Evolutionary conservation across 2,113 vertebrate species (phyloP), one percentile per base, ranked within the genome.

Genomic region (Xerus inauris): DNA sequence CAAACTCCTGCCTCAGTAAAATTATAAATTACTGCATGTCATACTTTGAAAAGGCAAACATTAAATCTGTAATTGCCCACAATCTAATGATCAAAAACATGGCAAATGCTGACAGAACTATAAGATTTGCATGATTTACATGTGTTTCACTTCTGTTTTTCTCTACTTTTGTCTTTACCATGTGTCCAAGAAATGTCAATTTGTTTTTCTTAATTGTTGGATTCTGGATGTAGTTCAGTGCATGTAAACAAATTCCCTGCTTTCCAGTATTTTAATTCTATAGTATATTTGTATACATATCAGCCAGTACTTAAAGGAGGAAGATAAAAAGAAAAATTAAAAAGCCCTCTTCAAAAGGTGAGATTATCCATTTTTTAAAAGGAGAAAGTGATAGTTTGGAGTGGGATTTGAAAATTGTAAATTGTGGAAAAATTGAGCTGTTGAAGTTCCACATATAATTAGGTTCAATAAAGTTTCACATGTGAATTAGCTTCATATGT

Each of bases 381-480:
- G 32, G n/a, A 79, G 51, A 95, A 96, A 80, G 8, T 69, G 62
- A 67, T 30, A 42, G 35, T 81, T 84, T 80, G n/a, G 45, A 93
- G 24, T 95, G 17, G 57, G 57, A 80, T 93, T 95, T 96, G 76
- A 94, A 94, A 93, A 79, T 35, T 94, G 35, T 93, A 83, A 94
- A 71, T 54, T 93, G 47, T 94, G 28, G 28, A 16, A 40, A 86
- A 94, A 73, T 54, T 26, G 83, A 95, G 22, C 51, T 82, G n/a
- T 96, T 91, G 10, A 91, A 82, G 45, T 54, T 82, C 79, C 65
- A 73, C n/a, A 54, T n/a, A 79, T 67, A 94, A 80, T 47, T 42
- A 83, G 64, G 42, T 89, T 96, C 67, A 91, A 49, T 96, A 93
- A 97, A 97, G 9, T 84, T 93, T 93, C 80, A 82, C 22, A 17